phyloP scores from a whole-genome alignment of 2,113 vertebrate species.

The Oreochromis aureus region DNA sequence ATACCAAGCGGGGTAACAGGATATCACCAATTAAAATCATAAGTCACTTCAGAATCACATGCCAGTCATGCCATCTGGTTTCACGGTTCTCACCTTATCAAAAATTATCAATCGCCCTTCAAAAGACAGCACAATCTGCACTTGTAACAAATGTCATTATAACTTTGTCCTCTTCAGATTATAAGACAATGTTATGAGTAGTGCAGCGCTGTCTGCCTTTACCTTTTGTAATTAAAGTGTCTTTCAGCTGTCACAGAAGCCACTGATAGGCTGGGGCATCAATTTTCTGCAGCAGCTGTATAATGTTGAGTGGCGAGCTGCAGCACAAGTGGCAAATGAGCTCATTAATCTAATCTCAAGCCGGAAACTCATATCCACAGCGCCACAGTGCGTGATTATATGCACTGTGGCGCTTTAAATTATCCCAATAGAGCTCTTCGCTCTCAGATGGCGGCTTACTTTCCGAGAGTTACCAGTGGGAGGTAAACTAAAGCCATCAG shows the following conservation, averaged over 20 bases:
- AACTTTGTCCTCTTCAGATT: background rate
- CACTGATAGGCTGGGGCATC: background rate
- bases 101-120: background rate
- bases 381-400: background rate
- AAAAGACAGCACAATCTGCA: background rate
- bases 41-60: background rate
- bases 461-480: background rate
- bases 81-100: background rate
- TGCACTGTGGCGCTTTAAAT: background rate
- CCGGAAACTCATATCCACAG: background rate
- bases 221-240: background rate
- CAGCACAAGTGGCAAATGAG: background rate
- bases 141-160: background rate
- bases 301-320: background rate
- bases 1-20: background rate
- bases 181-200: background rate
- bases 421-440: background rate
- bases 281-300: background rate
- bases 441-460: background rate
- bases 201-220: background rate
- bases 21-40: background rate
- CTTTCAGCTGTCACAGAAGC: background rate
- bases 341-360: background rate
- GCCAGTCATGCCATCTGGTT: background rate
- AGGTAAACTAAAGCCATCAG: background rate